These are phyloP conservation scores for Tinea pellionella DNA, from an alignment of 2,888 invertebrate genomes.

Conservation along the genomic window DNA sequence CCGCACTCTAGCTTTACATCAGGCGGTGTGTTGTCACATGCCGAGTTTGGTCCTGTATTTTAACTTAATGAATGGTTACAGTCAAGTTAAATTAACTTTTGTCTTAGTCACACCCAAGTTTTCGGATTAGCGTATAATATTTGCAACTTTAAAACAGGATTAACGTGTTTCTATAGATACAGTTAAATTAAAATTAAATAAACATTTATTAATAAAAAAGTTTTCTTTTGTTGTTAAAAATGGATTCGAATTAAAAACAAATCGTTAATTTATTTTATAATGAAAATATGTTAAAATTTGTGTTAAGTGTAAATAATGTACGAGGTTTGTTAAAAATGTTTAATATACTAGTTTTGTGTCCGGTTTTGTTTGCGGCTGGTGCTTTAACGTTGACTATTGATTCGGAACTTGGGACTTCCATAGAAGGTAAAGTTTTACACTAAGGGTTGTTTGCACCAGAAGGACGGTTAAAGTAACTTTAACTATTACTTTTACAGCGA, in stretches of 20 bases:
- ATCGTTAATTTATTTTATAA: too few species aligned
- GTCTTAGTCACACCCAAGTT: constrained; percentile 1
- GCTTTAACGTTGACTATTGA: constrained; percentile 57
- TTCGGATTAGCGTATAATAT: constrained; percentile 1
- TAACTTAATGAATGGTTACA: background rate
- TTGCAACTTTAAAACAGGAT: background rate
- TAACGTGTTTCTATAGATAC: background rate
- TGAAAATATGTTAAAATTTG: too few species aligned
- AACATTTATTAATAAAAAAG: too few species aligned
- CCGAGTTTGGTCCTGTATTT: background rate
- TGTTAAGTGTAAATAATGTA: too few species aligned
- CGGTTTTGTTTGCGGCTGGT: constrained; percentile 44
- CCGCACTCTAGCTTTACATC: too few species aligned
- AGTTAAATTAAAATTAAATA: too few species aligned
- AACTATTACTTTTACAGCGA: too few species aligned
- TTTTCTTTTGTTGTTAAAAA: too few species aligned
- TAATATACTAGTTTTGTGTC: constrained; percentile 42
- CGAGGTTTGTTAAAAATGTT: constrained; percentile 36
- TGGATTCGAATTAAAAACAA: background rate
- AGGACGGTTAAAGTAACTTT: too few species aligned
- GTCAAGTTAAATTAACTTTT: background rate
- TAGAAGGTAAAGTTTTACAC: constrained; percentile 60
- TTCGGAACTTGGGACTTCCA: constrained; percentile 53
- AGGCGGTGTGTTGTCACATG: too few species aligned
- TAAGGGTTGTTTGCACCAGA: too few species aligned